Percentiles rank a stretch among this genome's conserved stretches.
Evolutionary conservation across 2,888 invertebrate species (phyloP).

Genomic region (Geophilus truncorum): DNA sequence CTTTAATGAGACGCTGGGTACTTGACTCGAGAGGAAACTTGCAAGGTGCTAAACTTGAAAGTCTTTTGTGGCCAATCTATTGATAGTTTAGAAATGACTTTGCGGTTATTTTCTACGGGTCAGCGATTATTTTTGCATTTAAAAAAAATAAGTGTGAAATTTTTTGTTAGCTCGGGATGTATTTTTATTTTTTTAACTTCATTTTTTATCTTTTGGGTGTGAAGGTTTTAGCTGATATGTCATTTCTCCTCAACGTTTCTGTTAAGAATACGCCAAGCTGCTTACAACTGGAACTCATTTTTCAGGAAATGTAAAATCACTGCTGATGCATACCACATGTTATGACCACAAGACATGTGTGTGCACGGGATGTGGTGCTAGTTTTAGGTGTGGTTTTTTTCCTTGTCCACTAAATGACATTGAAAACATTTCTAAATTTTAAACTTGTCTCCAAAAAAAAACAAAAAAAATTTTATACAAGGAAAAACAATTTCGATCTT

Average conservation of each 20-base stretch:
- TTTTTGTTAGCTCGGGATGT: too few relatives aligned
- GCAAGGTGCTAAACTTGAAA: conserved; percentile 7
- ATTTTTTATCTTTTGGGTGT: background rate
- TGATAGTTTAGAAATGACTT: background rate
- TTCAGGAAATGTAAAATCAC: conserved; percentile 22
- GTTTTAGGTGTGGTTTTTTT: background rate
- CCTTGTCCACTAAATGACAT: background rate
- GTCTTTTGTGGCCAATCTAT: conserved; percentile 3
- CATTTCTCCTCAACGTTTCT: background rate
- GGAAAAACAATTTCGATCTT: too few relatives aligned
- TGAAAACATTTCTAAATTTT: background rate
- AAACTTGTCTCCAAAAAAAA: background rate
- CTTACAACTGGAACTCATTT: background rate
- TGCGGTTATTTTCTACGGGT: background rate
- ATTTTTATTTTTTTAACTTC: too few relatives aligned
- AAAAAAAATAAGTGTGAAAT: background rate
- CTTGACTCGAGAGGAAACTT: conserved; percentile 18
- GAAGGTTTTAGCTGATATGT: too few relatives aligned
- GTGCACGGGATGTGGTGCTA: background rate
- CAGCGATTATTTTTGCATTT: background rate
- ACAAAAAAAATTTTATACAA: too few relatives aligned
- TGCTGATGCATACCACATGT: conserved; percentile 18
- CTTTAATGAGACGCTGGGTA: conserved; percentile 16
- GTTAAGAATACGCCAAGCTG: background rate
- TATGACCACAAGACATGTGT: conserved; percentile 16